Evolutionary conservation across 2,113 vertebrate species (phyloP).

Genomic region (Passer montanus): DNA sequence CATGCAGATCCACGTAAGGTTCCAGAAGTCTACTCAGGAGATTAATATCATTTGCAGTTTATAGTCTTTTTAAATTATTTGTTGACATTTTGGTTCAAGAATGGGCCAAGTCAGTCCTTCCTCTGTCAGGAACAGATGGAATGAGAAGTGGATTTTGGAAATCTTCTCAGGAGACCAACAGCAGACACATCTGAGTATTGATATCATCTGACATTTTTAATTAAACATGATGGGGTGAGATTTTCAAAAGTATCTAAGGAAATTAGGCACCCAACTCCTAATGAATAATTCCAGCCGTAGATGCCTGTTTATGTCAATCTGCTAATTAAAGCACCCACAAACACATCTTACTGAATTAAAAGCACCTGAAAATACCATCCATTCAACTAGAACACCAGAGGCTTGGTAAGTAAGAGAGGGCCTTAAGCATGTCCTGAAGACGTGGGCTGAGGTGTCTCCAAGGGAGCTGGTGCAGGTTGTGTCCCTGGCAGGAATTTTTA

Average conservation of each 20-base stretch:
- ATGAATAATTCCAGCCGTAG: conserved; percentile 57
- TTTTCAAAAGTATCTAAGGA: conserved; percentile 64
- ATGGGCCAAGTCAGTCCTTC: conserved; percentile 50
- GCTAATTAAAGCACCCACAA: conserved; percentile 67
- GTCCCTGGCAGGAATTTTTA: not conserved
- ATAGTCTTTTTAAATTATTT: conserved; percentile 57
- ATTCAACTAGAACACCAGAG: not conserved
- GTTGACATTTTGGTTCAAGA: conserved; percentile 54
- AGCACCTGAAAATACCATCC: conserved; percentile 13
- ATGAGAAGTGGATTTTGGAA: conserved; percentile 62
- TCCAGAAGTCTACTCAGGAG: conserved; percentile 40
- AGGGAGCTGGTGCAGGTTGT: not conserved
- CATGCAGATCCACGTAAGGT: conserved; percentile 18
- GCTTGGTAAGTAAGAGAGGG: not conserved
- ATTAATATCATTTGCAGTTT: conserved; percentile 52
- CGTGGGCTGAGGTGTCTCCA: rapidly evolving
- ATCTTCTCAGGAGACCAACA: conserved; percentile 50
- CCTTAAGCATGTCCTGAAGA: not conserved
- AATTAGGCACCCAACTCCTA: conserved; percentile 66
- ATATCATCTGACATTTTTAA: conserved; percentile 66
- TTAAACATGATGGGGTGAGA: conserved; percentile 61
- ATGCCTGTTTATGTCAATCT: conserved; percentile 64
- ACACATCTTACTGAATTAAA: conserved; percentile 27
- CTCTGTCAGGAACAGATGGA: conserved; percentile 58
- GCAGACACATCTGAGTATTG: conserved; percentile 52